Conservation (phyloP, 2,797 vertebrate genomes). For the Pristis pectinata region DNA sequence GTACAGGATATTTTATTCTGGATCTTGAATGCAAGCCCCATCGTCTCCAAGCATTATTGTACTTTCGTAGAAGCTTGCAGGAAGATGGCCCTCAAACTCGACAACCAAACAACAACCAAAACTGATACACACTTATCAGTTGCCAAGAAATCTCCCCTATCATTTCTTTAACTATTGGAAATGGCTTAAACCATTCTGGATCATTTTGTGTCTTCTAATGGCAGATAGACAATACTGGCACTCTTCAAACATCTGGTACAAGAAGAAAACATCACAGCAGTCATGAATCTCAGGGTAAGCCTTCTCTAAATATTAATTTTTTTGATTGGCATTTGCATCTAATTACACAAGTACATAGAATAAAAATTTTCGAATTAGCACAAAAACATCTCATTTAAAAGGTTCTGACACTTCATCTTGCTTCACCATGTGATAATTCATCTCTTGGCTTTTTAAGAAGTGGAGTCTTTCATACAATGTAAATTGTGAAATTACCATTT, state of each 20-base stretch:
- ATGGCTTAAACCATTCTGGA: not conserved
- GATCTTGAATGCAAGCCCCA: no score
- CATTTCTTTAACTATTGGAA: not conserved
- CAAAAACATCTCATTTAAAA: not conserved
- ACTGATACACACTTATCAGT: not conserved
- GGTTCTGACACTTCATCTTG: not conserved
- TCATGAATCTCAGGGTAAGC: not conserved
- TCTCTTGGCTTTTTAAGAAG: not conserved
- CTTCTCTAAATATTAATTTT: not conserved
- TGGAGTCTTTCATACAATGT: not conserved
- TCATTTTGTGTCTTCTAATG: not conserved
- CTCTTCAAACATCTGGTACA: not conserved
- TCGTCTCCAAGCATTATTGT: no score
- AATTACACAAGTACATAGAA: not conserved
- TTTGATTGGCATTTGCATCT: no score
- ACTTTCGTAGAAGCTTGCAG: no score
- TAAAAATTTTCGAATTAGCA: not conserved
- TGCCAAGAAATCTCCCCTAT: not conserved
- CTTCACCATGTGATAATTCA: not conserved
- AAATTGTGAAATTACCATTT: not conserved
- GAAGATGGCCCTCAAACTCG: no score
- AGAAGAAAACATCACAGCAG: slow-evolving; percentile 8
- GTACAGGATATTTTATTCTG: no score
- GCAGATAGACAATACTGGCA: not conserved
- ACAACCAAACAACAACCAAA: not conserved